A percentile compares a stretch with the other conserved stretches of the same genome.
phyloP scores from a whole-genome alignment of 2,888 invertebrate species.

The Oxyteleia sp. region DNA sequence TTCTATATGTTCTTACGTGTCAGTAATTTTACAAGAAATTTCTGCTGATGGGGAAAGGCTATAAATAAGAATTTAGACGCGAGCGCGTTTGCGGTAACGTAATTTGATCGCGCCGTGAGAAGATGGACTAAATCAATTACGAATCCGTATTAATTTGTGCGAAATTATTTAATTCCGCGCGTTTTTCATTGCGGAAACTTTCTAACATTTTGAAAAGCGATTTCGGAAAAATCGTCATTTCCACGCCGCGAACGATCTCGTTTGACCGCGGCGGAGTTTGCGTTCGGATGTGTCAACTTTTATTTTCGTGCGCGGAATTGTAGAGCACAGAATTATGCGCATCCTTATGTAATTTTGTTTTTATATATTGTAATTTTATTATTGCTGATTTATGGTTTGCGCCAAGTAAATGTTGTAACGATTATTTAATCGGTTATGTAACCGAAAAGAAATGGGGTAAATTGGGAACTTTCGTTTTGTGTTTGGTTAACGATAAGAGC shows the following conservation, averaged over 20 bases:
- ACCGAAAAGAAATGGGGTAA: slow-evolving; percentile 8
- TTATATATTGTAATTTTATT: slow-evolving; percentile 21
- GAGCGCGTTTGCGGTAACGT: slow-evolving; percentile 27
- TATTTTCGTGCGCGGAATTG: not conserved
- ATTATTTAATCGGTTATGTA: slow-evolving; percentile 32
- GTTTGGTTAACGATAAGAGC: not conserved
- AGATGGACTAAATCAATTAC: slow-evolving; percentile 20
- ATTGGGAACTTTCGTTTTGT: slow-evolving; percentile 10
- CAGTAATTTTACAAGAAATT: slow-evolving; percentile 16
- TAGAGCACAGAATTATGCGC: not conserved
- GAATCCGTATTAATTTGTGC: slow-evolving; percentile 5
- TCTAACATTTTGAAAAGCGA: slow-evolving; percentile 9
- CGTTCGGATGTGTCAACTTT: not conserved
- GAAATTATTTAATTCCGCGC: slow-evolving; percentile 21
- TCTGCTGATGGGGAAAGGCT: not conserved
- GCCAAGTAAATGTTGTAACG: slow-evolving; percentile 17
- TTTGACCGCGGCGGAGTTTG: not conserved
- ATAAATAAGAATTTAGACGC: not conserved
- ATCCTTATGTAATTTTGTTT: slow-evolving; percentile 14
- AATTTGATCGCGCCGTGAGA: slow-evolving; percentile 8
- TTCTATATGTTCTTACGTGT: slow-evolving; percentile 11
- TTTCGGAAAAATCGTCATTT: not conserved
- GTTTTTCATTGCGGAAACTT: slow-evolving; percentile 22
- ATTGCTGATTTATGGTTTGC: slow-evolving; percentile 1
- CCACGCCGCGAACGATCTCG: not conserved